These are phyloP conservation scores for Colius striatus DNA, from an alignment of 2,113 vertebrate species.

Conservation along the genomic window DNA sequence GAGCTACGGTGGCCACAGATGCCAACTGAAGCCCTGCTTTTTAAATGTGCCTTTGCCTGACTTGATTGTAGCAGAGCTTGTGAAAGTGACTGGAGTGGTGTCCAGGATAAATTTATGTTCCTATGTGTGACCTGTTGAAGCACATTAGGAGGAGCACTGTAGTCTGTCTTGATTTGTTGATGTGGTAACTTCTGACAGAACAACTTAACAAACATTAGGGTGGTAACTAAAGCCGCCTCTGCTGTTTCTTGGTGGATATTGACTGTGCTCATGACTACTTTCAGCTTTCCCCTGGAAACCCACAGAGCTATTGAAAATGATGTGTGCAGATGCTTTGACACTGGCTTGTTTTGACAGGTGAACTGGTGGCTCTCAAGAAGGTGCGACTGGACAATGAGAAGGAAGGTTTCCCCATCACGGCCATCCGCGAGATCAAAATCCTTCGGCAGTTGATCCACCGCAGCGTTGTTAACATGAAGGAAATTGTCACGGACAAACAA, in stretches of 20 bases:
- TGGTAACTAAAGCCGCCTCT: background rate
- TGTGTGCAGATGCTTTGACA: background rate
- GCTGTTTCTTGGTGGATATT: background rate
- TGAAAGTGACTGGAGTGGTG: background rate
- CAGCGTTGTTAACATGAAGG: slow-evolving; percentile 99
- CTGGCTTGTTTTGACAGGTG: slow-evolving; percentile 78
- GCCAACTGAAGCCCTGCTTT: background rate
- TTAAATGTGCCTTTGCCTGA: rapidly evolving
- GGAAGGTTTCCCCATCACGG: slow-evolving; percentile 97
- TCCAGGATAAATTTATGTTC: background rate
- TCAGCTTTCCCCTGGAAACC: background rate
- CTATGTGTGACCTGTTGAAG: background rate
- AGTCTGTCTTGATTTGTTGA: background rate
- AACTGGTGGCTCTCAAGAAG: slow-evolving; percentile 96
- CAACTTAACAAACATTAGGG: rapidly evolving
- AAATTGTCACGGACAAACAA: slow-evolving; percentile 98
- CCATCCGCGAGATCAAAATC: slow-evolving; percentile 98
- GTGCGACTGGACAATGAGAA: slow-evolving; percentile 98
- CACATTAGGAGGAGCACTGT: background rate
- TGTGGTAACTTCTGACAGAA: background rate
- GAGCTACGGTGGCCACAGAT: background rate
- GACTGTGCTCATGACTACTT: rapidly evolving
- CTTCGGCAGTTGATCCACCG: slow-evolving; percentile 94
- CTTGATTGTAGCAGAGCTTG: background rate
- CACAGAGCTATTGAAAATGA: background rate